Evolutionary conservation across 2,888 invertebrate species (phyloP).

Genomic region (Microdon myrmicae): DNA sequence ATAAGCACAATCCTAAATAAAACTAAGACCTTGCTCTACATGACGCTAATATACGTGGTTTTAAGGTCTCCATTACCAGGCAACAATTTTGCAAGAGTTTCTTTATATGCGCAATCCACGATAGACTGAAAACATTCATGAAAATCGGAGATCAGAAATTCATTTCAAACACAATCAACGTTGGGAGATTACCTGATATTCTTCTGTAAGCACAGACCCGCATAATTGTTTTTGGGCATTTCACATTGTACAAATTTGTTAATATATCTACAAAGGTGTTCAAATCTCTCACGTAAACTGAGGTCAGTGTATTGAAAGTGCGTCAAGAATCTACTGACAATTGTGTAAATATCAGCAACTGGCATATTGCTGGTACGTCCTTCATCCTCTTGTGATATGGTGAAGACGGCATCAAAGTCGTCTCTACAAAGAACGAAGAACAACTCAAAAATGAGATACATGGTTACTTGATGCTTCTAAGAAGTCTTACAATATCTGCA

Average conservation of each 20-base stretch:
- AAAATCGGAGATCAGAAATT: neutral
- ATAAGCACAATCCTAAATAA: too few species aligned
- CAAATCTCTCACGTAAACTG: constrained; percentile 79
- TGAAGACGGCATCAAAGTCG: constrained; percentile 80
- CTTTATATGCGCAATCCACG: constrained; percentile 94
- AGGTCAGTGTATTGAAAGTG: constrained; percentile 53
- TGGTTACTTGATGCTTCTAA: too few species aligned
- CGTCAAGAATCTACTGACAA: constrained; percentile 69
- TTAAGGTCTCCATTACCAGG: constrained; percentile 76
- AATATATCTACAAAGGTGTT: constrained; percentile 83
- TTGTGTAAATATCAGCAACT: constrained; percentile 78
- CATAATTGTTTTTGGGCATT: constrained; percentile 83
- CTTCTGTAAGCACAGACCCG: constrained; percentile 88
- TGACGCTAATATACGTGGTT: constrained; percentile 73
- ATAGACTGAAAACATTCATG: constrained; percentile 70
- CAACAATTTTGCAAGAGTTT: constrained; percentile 83
- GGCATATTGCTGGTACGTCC: constrained; percentile 72
- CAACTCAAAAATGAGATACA: constrained; percentile 5
- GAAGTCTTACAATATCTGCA: constrained; percentile 78
- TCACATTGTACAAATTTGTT: constrained; percentile 82
- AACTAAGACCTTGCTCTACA: too few species aligned
- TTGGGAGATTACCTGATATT: constrained; percentile 73
- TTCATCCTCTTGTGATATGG: constrained; percentile 67
- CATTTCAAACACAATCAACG: neutral
- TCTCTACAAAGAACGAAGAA: constrained; percentile 69